These are phyloP conservation scores for Cettia cetti DNA, from an alignment of 2,113 vertebrate genomes.

Conservation along the genomic window DNA sequence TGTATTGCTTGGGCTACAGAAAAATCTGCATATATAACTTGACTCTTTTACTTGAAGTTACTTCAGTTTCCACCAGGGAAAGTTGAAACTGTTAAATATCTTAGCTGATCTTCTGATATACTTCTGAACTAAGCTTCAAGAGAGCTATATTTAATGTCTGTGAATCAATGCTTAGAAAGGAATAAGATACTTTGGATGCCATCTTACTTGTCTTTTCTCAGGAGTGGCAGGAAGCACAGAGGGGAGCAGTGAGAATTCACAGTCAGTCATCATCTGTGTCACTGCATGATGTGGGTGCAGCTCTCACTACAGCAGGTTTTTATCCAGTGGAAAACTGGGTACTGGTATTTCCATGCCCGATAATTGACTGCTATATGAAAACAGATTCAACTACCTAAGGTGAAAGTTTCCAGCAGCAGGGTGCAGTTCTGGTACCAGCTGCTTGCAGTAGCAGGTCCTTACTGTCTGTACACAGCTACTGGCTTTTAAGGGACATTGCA, in stretches of 20 bases:
- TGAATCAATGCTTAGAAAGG: not conserved
- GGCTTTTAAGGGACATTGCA: not conserved
- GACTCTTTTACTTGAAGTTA: not conserved
- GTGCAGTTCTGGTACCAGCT: not conserved
- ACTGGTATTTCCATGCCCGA: not conserved
- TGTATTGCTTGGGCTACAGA: not conserved
- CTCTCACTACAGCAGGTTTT: not conserved
- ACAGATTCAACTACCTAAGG: not conserved
- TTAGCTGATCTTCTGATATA: not conserved
- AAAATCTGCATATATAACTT: not conserved
- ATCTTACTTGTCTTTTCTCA: not conserved
- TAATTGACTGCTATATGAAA: not conserved
- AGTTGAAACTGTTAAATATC: not conserved
- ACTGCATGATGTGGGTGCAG: rapidly evolving
- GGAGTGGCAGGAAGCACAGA: not conserved
- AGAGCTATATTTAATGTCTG: not conserved
- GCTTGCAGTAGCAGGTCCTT: not conserved
- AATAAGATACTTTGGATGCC: not conserved
- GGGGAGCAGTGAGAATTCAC: not conserved
- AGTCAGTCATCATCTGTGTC: not conserved
- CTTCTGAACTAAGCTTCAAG: not conserved
- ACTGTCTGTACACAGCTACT: not conserved
- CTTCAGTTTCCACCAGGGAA: not conserved
- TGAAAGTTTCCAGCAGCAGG: not conserved
- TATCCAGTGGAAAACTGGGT: not conserved